A percentile compares a stretch with the other conserved stretches of the same genome.
Evolutionary conservation across 2,888 invertebrate species (phyloP).

Genomic region (Andrena bucephala): DNA sequence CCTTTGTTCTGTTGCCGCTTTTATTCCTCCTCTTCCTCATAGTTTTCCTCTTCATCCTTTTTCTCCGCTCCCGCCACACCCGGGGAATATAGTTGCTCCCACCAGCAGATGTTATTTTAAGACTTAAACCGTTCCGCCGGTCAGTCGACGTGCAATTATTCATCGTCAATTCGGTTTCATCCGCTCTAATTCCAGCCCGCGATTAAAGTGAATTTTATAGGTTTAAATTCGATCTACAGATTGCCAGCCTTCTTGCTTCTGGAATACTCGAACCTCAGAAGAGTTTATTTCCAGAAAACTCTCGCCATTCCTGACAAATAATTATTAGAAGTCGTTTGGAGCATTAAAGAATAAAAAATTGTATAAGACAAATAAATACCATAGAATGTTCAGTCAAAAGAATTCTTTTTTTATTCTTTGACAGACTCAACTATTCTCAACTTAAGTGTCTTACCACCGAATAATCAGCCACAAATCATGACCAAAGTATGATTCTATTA

Average conservation of each 20-base stretch:
- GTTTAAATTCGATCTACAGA: slow-evolving; percentile 13
- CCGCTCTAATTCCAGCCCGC: slow-evolving; percentile 8
- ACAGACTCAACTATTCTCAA: too few species aligned
- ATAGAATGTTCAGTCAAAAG: too few species aligned
- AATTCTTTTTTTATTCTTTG: too few species aligned
- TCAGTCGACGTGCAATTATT: slow-evolving; percentile 38
- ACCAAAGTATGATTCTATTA: too few species aligned
- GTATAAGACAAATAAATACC: too few species aligned
- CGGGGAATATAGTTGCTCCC: slow-evolving; percentile 12
- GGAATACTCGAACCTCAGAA: neutral
- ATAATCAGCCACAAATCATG: too few species aligned
- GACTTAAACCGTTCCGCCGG: slow-evolving; percentile 11
- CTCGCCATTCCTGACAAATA: too few species aligned
- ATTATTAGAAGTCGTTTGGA: too few species aligned
- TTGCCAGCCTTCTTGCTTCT: neutral
- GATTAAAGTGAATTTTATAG: slow-evolving; percentile 40
- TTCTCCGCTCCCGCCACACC: slow-evolving; percentile 33
- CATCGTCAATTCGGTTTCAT: slow-evolving; percentile 33
- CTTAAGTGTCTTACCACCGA: too few species aligned
- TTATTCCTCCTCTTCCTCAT: slow-evolving; percentile 63
- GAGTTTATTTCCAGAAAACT: neutral
- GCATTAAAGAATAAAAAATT: too few species aligned
- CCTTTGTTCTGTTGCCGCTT: slow-evolving; percentile 78
- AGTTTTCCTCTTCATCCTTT: slow-evolving; percentile 45
- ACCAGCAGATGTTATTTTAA: slow-evolving; percentile 46